A percentile compares a stretch with the other conserved stretches of the same genome.
These are phyloP conservation scores for Labroides dimidiatus DNA, from an alignment of 2,797 vertebrate species.

Conservation along the genomic window DNA sequence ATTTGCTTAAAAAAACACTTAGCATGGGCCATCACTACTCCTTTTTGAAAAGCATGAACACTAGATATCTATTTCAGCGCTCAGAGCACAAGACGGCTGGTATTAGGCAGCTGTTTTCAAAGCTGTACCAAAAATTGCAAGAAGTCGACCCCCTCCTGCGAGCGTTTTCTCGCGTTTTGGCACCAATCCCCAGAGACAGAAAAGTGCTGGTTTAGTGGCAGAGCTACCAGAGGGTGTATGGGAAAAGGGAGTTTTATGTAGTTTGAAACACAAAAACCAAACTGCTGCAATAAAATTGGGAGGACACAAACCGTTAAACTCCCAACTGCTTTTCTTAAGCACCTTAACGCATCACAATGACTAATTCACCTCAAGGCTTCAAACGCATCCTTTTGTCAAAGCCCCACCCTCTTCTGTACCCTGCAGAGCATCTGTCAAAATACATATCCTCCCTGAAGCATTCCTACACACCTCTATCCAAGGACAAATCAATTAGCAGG, in stretches of 20 bases:
- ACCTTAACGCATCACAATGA: conserved; percentile 33
- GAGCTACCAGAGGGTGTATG: conserved; percentile 39
- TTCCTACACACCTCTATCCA: conserved; percentile 68
- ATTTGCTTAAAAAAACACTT: neutral
- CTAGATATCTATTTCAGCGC: conserved; percentile 44
- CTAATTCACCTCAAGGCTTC: conserved; percentile 51
- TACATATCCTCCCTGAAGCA: conserved; percentile 62
- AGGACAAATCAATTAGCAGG: conserved; percentile 85
- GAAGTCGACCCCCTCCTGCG: conserved; percentile 30
- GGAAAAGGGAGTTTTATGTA: conserved; percentile 39
- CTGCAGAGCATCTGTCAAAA: conserved; percentile 66
- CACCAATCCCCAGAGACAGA: conserved; percentile 47
- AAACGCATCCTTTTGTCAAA: neutral
- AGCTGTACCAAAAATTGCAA: conserved; percentile 24
- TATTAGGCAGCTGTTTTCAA: conserved; percentile 31
- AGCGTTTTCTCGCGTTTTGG: conserved; percentile 34
- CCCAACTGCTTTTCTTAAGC: conserved; percentile 57
- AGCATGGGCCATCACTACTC: conserved; percentile 8
- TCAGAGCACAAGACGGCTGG: conserved; percentile 28
- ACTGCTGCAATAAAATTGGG: conserved; percentile 37
- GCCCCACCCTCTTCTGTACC: conserved; percentile 45
- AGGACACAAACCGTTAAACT: conserved; percentile 29
- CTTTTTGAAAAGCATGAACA: conserved; percentile 28
- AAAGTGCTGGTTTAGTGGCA: conserved; percentile 53
- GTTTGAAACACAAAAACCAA: conserved; percentile 44